phyloP scores from a whole-genome alignment of 1,140 invertebrate genomes.

The Sipha flava region DNA sequence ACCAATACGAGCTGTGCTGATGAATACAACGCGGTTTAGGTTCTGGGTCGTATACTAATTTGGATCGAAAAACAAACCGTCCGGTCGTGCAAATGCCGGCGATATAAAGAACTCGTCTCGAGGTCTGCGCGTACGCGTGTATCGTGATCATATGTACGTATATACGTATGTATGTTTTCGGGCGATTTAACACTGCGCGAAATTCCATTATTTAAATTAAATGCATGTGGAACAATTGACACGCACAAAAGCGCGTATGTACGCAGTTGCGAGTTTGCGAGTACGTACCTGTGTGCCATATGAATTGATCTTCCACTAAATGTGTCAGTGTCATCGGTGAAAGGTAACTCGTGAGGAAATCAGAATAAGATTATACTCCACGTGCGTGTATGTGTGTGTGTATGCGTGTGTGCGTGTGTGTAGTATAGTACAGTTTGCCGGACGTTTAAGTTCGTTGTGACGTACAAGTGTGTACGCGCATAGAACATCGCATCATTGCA shows the following conservation, averaged over 20 bases:
- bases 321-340: constrained; percentile 33
- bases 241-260: constrained; percentile 18
- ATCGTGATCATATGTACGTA: constrained; percentile 1
- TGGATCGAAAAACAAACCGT: constrained; percentile 7
- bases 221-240: constrained; percentile 27
- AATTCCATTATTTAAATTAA: constrained; percentile 29
- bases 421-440: neutral
- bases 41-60: constrained; percentile 31
- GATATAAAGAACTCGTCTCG: constrained; percentile 7
- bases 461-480: neutral
- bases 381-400: neutral
- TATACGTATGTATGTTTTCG: constrained; percentile 26
- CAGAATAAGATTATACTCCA: neutral
- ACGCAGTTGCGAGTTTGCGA: neutral
- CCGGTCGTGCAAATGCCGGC: neutral
- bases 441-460: neutral
- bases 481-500: neutral
- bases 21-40: neutral
- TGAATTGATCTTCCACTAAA: constrained; percentile 23
- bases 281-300: neutral
- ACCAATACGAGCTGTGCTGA: no score
- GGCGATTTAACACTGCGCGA: constrained; percentile 8
- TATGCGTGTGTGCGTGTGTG: neutral
- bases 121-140: constrained; percentile 4
- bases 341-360: constrained; percentile 30